Conservation (phyloP, 2,888 invertebrate genomes). For the Melieria picta region DNA sequence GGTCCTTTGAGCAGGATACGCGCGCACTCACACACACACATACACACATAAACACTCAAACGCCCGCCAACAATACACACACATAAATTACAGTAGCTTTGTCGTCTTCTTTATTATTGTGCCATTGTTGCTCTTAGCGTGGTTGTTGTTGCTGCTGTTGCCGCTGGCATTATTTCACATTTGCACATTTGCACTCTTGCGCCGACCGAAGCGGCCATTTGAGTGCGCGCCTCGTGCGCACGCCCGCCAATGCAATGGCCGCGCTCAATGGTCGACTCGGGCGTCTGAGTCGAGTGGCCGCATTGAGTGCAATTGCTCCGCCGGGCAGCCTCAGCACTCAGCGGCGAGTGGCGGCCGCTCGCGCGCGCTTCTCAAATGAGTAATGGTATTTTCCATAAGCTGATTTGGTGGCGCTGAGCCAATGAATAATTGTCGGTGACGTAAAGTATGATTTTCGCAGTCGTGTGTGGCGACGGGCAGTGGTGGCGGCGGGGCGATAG, state of each 20-base stretch:
- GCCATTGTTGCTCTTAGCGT: conserved; percentile 3
- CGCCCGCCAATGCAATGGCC: too few relatives aligned
- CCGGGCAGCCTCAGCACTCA: too few relatives aligned
- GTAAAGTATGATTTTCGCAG: too few relatives aligned
- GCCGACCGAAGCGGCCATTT: neutral
- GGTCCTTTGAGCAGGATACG: conserved; percentile 39
- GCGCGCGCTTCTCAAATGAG: neutral
- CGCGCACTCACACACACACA: conserved; percentile 13
- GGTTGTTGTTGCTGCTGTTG: neutral
- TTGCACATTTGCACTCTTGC: neutral
- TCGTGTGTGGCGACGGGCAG: too few relatives aligned
- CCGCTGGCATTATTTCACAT: too few relatives aligned
- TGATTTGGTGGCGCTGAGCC: neutral
- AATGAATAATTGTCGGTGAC: conserved; percentile 9
- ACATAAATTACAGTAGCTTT: conserved; percentile 27
- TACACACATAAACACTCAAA: conserved; percentile 4
- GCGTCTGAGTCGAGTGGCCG: too few relatives aligned
- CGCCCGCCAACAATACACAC: conserved; percentile 23
- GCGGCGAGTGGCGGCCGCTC: neutral
- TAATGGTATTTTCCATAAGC: conserved; percentile 21
- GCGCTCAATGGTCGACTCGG: too few relatives aligned
- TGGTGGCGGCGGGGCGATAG: too few relatives aligned
- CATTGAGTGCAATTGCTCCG: too few relatives aligned
- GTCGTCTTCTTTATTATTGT: conserved; percentile 24
- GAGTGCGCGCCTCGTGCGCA: too few relatives aligned